Evolutionary conservation across 2,113 vertebrate species (phyloP), one percentile per base, ranked within the genome.

Genomic region (Maylandia zebra): DNA sequence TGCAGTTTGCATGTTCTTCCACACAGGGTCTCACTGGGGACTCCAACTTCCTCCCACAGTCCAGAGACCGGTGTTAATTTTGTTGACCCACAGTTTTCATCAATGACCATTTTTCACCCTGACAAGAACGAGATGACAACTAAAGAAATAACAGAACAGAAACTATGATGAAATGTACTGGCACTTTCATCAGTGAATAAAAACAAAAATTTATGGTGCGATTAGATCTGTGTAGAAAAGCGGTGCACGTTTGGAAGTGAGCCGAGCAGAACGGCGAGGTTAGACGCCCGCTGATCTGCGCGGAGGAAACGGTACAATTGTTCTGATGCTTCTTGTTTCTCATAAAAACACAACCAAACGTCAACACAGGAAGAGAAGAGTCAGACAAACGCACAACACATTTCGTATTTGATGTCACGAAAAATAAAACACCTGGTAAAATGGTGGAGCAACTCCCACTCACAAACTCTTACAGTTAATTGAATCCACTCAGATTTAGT

Each of bases 1-100:
- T 64, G 59, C 6, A 64, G 59, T 64, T 0, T 36, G 17, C 61
- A 66, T 66, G 32, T 66, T 66, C 61, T 2, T 66, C 59, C 17
- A 12, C 32, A 7, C 30, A 32, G 9, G 9, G 2, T 3, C 59
- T 64, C 30, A 2, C 59, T 19, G 59, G 59, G 30, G 16, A 1
- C 57, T 61, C 57, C 8, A 10, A 2, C 59, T 7, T 64, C 30
- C 59, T 64, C 30, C 59, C 59, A 64, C 9, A 34, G 30, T n/a
- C 3, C 61, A 66, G 61, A 66, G 6, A 36, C 59, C 0, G 0
- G 3, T 36, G 59, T 1, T 12, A 2, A 66, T 36, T 66, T n/a
- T n/a, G 32, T 36, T n/a, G 32, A 64, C 10, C 32, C 9, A 64
- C 32, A 36, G 32, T 66, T 66, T 64, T 66, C 32, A 66, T 66